phyloP scores from a whole-genome alignment of 2,113 vertebrate species.

The Mobula hypostoma region DNA sequence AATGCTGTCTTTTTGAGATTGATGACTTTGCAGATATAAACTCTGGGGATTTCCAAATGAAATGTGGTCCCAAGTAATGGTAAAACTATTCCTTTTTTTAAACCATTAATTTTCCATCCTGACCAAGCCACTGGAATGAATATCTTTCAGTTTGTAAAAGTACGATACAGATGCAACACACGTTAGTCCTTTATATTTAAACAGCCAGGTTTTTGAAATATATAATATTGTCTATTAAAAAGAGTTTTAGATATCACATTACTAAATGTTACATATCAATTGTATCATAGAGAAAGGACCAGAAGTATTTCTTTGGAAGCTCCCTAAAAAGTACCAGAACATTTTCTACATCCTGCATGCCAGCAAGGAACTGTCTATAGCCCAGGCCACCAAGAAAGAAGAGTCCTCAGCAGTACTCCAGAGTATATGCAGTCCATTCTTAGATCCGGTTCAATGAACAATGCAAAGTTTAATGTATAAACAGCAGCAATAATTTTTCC shows the following conservation, averaged over 20 bases:
- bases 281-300: neutral
- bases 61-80: neutral
- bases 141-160: neutral
- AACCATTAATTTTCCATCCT: neutral
- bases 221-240: neutral
- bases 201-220: too few species aligned
- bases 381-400: neutral
- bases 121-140: neutral
- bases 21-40: neutral
- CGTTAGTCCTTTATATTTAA: neutral
- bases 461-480: neutral
- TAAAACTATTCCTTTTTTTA: neutral
- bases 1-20: neutral
- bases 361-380: neutral
- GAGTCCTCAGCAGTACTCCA: neutral
- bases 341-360: neutral
- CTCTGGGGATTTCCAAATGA: conserved; percentile 8
- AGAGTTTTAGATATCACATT: neutral
- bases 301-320: neutral
- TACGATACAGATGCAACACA: neutral
- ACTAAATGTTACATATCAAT: neutral
- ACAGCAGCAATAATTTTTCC: neutral
- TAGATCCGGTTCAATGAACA: neutral
- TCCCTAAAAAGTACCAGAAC: neutral
- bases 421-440: neutral